Evolutionary conservation across 2,113 vertebrate genomes (phyloP), one percentile per base, ranked within the genome.

Genomic region (Microtus richardsoni): DNA sequence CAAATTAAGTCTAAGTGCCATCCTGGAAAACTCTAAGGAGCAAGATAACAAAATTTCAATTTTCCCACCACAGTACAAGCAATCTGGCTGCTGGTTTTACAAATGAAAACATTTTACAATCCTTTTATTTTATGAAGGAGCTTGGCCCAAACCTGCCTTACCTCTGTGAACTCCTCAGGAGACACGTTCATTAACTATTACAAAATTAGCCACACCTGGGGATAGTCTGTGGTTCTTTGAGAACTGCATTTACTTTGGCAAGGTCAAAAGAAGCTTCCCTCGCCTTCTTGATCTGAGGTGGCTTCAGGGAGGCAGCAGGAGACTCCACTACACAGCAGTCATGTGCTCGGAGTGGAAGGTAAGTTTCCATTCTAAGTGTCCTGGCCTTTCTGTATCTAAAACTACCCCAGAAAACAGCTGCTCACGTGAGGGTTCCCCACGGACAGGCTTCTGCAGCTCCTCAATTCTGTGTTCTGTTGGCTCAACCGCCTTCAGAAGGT

Each of bases 91-190:
- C 86, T 78, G 85, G 68, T 74, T 36, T 94, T 97, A 79, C 47
- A 58, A 94, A 75, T 54, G 83, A 93, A 91, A 83, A 94, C 79
- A 71, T 84, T 87, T 93, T 82, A 44, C n/a, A 96, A 7, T 84
- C 64, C 28, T 44, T 90, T 91, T 89, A 33, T 62, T 93, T 86
- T 77, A 78, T 58, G 79, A 90, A 93, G 28, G 84, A 73, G 17
- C 90, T 13, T n/a, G 30, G 74, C 78, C 44, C 75, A 94, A 75
- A 96, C 91, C 93, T 97, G 91, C 75, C 78, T 8, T 70, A 91
- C 73, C 54, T 70, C 54, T 73, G 8, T 90, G 30, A 93, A 74
- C 85, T 47, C 49, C 66, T 47, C 68, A 24, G 7, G 24, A 95
- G 82, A 94, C 44, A 17, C 52, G 52, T 84, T 90, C 80, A 68